Percentiles rank a stretch among this genome's conserved stretches.
Conservation (phyloP, 2,113 vertebrate genomes). For the Mirza zaza region DNA sequence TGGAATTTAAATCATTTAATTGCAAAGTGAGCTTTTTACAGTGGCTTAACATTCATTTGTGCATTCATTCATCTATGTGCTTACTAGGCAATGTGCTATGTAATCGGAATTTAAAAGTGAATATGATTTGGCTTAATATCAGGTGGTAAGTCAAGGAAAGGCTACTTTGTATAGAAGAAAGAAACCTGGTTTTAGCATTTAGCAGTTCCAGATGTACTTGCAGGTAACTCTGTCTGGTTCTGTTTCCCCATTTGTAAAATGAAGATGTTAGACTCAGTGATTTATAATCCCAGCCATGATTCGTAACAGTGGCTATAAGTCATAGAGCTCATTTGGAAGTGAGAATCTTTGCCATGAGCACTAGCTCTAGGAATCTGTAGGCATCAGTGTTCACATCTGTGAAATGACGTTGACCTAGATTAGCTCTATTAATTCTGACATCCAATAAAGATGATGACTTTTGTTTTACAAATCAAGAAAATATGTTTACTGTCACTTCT, state of each 20-base stretch:
- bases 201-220: not conserved
- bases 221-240: not conserved
- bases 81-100: not conserved
- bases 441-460: not conserved
- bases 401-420: slow-evolving; percentile 10
- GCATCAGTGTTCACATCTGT: not conserved
- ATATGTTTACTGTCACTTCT: not conserved
- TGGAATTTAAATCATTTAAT: not conserved
- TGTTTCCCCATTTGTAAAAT: not conserved
- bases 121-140: not conserved
- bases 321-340: not conserved
- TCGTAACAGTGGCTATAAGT: not conserved
- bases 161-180: not conserved
- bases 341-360: not conserved
- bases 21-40: not conserved
- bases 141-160: not conserved
- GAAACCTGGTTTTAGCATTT: not conserved
- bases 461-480: slow-evolving; percentile 3
- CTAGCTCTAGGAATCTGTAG: not conserved
- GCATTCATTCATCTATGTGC: not conserved
- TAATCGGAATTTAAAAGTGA: slow-evolving; percentile 33
- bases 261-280: not conserved
- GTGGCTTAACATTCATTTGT: not conserved
- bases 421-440: slow-evolving; percentile 13
- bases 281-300: not conserved